Base-by-base conservation (phyloP, 2,797 vertebrate genomes). In the Morelia viridis region DNA sequence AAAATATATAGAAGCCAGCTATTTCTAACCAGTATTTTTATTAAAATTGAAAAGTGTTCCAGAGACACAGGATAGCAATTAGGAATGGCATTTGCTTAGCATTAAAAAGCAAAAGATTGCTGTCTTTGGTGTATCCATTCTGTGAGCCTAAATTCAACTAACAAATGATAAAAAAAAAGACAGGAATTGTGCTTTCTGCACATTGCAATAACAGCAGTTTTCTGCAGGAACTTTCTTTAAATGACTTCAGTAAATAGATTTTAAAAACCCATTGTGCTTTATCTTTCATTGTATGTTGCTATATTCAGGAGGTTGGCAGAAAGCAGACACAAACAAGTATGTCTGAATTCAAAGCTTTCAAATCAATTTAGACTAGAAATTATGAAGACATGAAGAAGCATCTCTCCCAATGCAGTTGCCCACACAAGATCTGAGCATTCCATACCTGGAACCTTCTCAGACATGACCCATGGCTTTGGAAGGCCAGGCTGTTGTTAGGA, bases 21-120 rank as follows among this genome's bases (percentile, higher is more conserved):
- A 92, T 93, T 92, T 94, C 93, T 87, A 89, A 85, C 85, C 12
- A 92, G 0, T 31, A 46, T 91, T 7, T 93, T 92, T 93, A 95
- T 94, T 94, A 91, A 93, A 96, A 94, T 93, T 94, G 92, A 94
- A 92, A 96, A 93, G 89, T 94, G 68, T 91, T 91, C 3, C 89
- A 94, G 93, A 95, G 94, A 95, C 94, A 96, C 94, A 94, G 6
- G 71, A 46, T 80, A 80, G 90, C 96, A 95, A 94, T 96, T 96
- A 96, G 93, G 68, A 93, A 92, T 93, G 94, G 61, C 94, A 94
- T 94, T 95, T 95, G 94, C 93, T 92, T 84, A 31, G 83, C 91
- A 88, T 80, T 76, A 83, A 41, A 91, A 93, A 89, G 60, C 92
- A 92, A 93, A 92, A 94, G 53, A 88, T 6, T 86, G 24, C 85